A percentile compares a stretch with the other conserved stretches of the same genome.
Evolutionary conservation across 53 echinoderm and acorn worm species (phyloP).

Genomic region (Temnopleurus reevesii): DNA sequence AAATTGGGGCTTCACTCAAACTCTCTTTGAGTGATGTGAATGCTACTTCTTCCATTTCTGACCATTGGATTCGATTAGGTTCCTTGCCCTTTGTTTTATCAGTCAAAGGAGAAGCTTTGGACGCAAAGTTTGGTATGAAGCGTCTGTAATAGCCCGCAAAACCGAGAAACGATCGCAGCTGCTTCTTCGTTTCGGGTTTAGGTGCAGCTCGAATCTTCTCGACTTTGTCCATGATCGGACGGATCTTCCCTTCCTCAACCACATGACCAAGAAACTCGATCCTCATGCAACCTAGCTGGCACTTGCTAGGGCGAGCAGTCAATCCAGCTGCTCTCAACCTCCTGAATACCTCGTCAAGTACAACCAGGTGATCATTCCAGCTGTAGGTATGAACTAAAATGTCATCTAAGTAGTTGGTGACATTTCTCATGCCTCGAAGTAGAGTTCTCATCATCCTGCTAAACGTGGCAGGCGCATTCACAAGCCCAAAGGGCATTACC

Average conservation of each 20-base stretch:
- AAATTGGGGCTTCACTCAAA: slow-evolving; percentile 15
- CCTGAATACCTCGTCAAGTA: not conserved
- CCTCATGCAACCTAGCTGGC: not conserved
- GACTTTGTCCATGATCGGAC: slow-evolving; percentile 26
- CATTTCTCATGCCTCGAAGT: not conserved
- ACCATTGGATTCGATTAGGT: slow-evolving; percentile 46
- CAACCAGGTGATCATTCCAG: not conserved
- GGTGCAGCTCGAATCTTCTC: not conserved
- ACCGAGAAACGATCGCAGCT: slow-evolving; percentile 46
- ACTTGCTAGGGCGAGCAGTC: slow-evolving; percentile 14
- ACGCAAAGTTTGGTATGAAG: slow-evolving; percentile 48
- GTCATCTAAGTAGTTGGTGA: slow-evolving; percentile 1
- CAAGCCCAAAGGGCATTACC: not conserved
- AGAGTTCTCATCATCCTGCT: not conserved
- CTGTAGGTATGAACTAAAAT: not conserved
- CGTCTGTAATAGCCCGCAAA: slow-evolving; percentile 43
- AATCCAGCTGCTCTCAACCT: not conserved
- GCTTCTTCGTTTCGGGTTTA: slow-evolving; percentile 38
- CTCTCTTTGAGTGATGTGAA: not conserved
- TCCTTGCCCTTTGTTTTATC: not conserved
- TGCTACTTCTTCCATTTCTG: not conserved
- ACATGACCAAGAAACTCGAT: slow-evolving; percentile 29
- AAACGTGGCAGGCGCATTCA: not conserved
- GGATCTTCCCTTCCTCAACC: not conserved
- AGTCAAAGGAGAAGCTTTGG: slow-evolving; percentile 49